Evolutionary conservation across 1,140 invertebrate species (phyloP).

Genomic region (Rhysida immarginata): DNA sequence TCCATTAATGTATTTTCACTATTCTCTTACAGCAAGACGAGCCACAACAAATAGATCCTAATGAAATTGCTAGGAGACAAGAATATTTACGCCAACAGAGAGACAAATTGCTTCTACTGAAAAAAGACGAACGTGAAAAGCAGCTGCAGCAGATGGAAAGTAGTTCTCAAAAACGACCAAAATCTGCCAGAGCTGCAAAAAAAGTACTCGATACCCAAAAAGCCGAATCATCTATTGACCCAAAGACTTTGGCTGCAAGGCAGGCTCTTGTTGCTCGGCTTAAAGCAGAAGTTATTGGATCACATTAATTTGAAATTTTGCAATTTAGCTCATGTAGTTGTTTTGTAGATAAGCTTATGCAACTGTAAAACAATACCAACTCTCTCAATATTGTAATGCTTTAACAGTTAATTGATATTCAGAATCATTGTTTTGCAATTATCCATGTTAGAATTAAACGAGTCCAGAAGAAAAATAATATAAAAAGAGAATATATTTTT

Average conservation of each 20-base stretch:
- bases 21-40: constrained; percentile 12
- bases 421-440: too few species aligned
- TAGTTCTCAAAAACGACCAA: constrained; percentile 37
- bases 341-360: too few species aligned
- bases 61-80: constrained; percentile 61
- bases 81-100: constrained; percentile 70
- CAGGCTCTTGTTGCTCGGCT: constrained; percentile 64
- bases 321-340: too few species aligned
- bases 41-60: constrained; percentile 25
- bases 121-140: constrained; percentile 66
- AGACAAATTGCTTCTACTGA: constrained; percentile 74
- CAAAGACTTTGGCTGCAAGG: constrained; percentile 52
- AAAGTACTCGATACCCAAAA: constrained; percentile 33
- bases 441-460: too few species aligned
- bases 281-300: constrained; percentile 58
- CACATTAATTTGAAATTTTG: too few species aligned
- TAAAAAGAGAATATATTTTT: too few species aligned
- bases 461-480: too few species aligned
- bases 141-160: constrained; percentile 40
- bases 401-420: too few species aligned
- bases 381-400: too few species aligned
- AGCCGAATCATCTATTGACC: constrained; percentile 25
- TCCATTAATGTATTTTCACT: too few species aligned
- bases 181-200: constrained; percentile 50
- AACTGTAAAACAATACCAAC: too few species aligned